Base-by-base conservation (phyloP, 2,797 vertebrate species). In the Syngnathus acus region DNA sequence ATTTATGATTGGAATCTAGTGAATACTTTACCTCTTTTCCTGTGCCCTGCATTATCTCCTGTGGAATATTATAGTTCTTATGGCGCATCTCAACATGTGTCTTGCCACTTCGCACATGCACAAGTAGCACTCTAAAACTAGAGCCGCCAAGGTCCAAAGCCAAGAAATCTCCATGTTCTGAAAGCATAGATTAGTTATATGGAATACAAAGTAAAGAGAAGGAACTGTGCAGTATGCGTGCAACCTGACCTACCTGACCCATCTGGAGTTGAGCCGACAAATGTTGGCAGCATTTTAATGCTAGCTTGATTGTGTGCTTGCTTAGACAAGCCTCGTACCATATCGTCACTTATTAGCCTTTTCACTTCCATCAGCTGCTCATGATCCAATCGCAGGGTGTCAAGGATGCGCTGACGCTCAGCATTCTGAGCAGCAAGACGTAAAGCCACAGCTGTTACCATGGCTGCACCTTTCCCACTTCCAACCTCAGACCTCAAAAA, bases 401-500 rank as follows among this genome's bases (percentile, higher is more conserved):
- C 91, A 9, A 99, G 85, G 17, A 92, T 89, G 40, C 82, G 79
- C 90, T 96, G 93, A 0, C 94, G 90, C 45, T 93, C 92, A 1
- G 90, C 85, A 2, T 93, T 91, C 65, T 98, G 96, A 37, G 92
- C 90, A 0, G 90, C 95, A 67, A 96, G 86, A 0, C 97, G 90
- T 75, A 95, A 91, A 0, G 96, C 96, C 72, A 99, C 97, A 0
- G 96, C 97, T 0, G 96, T 99, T 73, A 99, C 97, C 96, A 99
- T 98, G 71, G 97, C 97, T 0, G 97, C 94, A 0, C 97, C 96
- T 70, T 99, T 99, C 66, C 94, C 94, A 0, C 97, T 99, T 17
- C 97, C 97, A 0, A 94, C 94, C 75, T 96, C 95, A 0, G 96
- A 99, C 57, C 91, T 90, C 75, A 95, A 72, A 73, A 99, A 99